phyloP scores from a whole-genome alignment of 1,140 invertebrate species.

The Metaphire vulgaris region DNA sequence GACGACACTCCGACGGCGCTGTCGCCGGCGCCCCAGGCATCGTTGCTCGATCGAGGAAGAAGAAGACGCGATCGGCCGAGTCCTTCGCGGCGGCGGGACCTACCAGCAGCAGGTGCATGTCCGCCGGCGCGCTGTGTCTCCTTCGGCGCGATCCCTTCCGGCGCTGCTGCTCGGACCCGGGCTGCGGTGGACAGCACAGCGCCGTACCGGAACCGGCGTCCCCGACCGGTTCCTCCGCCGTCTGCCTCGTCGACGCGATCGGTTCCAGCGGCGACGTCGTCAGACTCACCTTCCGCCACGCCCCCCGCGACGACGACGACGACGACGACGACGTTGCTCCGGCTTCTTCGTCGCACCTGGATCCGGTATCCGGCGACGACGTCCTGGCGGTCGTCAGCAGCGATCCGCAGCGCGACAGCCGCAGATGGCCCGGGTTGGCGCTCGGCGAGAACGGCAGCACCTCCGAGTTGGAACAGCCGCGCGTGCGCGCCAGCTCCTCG shows the following conservation, averaged over 20 bases:
- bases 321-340: too few relatives aligned
- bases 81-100: neutral
- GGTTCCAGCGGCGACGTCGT: neutral
- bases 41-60: neutral
- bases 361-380: neutral
- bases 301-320: too few relatives aligned
- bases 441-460: neutral
- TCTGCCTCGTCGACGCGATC: neutral
- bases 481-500: slow-evolving; percentile 33
- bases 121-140: neutral
- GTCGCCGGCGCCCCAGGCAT: neutral
- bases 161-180: neutral
- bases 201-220: neutral
- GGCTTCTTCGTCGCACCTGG: neutral
- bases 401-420: neutral
- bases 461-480: neutral
- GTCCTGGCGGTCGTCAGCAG: neutral
- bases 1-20: neutral
- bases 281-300: neutral
- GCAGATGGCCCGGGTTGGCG: neutral
- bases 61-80: neutral
- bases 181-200: neutral
- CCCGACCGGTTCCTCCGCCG: neutral
- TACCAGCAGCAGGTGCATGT: neutral
- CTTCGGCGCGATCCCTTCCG: neutral